A percentile compares a stretch with the other conserved stretches of the same genome.
Evolutionary conservation across 2,113 vertebrate species (phyloP).

Genomic region (Rhinogobius similis): DNA sequence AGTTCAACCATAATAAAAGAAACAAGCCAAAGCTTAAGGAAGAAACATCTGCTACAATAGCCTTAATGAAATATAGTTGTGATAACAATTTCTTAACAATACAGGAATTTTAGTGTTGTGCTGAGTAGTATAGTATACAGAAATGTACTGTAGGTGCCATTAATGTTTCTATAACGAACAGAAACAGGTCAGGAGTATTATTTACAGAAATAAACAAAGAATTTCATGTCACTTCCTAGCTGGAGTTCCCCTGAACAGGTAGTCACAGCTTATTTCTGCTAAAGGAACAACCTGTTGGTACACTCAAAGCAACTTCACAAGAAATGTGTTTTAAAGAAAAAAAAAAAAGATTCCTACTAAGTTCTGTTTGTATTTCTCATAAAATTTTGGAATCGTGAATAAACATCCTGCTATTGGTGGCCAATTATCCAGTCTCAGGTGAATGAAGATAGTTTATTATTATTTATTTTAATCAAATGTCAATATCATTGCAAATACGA

Average conservation of each 20-base stretch:
- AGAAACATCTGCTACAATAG: too few relatives aligned
- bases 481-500: background rate
- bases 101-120: too few relatives aligned
- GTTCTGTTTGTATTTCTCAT: background rate
- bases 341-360: background rate
- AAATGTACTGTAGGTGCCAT: too few relatives aligned
- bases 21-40: too few relatives aligned
- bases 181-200: conserved; percentile 10
- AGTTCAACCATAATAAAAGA: too few relatives aligned
- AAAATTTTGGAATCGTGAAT: background rate
- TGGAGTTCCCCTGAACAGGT: conserved; percentile 6
- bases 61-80: too few relatives aligned
- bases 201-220: conserved; percentile 16
- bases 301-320: conserved; percentile 2
- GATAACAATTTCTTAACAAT: too few relatives aligned
- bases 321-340: background rate
- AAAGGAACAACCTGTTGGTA: conserved; percentile 23
- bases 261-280: conserved; percentile 1
- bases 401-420: background rate
- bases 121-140: too few relatives aligned
- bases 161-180: background rate
- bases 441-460: background rate
- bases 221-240: conserved; percentile 21
- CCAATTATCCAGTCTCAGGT: background rate
- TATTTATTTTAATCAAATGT: too few relatives aligned